Base-by-base conservation (phyloP, 1,140 invertebrate genomes). In the Platorchestia sp. region DNA sequence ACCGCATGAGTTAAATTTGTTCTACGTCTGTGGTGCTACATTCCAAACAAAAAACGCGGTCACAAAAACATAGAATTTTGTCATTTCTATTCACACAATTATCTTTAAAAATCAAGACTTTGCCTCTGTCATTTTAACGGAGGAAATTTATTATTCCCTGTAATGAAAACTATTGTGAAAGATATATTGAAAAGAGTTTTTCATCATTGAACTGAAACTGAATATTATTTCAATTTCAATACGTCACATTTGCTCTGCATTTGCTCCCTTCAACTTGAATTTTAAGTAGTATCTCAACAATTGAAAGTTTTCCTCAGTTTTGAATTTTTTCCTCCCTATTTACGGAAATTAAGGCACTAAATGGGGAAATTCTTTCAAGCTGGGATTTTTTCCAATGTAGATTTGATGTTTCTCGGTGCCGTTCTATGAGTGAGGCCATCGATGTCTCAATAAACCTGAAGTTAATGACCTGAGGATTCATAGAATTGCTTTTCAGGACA, bases 401-500 rank as follows among this genome's bases (percentile, higher is more conserved):
- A 47, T 93, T 93, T 93, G 43, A 75, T 36, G 59, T 75, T 36
- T 75, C 59, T 75, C 91, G 44, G 45, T 47, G 91, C 91, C 43
- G 91, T 47, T 93, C 7, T 93, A 45, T 93, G 45, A 93, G 43
- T 47, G 44, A 93, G 91, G 91, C 91, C 91, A 93, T 93, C 91
- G 91, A 93, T 93, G 44, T 44, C 91, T 42, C 91, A 93, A 93
- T 93, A 93, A 93, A 93, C 91, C 45, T 93, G 91, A 93, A 93
- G 43, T 93, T 93, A 93, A 93, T 93, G 91, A 47, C 91, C 91
- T 93, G 91, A 45, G 91, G 91, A 93, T 93, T 93, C 47, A 93
- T 42, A 93, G 91, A 93, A 93, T 93, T 47, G 91, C 91, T 93
- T 93, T 93, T 93, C 91, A 44, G 91, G 91, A 93, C 91, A 93